A percentile compares a stretch with the other conserved stretches of the same genome.
Evolutionary conservation across 2,113 vertebrate species (phyloP).

Genomic region (Hypanus sabinus): DNA sequence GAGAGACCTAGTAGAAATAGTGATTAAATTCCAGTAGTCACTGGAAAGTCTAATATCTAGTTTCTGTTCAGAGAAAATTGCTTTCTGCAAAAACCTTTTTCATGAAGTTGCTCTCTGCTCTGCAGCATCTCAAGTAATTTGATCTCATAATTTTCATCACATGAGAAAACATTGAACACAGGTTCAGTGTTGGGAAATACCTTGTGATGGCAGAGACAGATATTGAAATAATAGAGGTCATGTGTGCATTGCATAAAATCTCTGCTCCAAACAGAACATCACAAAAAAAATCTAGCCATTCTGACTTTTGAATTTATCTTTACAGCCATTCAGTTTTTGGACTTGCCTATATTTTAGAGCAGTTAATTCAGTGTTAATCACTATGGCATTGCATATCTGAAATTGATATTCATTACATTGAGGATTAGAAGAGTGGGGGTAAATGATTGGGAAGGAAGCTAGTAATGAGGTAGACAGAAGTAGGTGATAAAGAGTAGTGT

Average conservation of each 20-base stretch:
- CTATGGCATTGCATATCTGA: not conserved
- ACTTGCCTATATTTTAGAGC: not conserved
- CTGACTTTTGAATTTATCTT: not conserved
- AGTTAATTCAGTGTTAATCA: too few relatives aligned
- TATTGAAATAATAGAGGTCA: not conserved
- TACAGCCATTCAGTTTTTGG: not conserved
- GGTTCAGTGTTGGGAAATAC: not conserved
- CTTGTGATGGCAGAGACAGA: not conserved
- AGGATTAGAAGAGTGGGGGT: not conserved
- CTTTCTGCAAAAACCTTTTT: not conserved
- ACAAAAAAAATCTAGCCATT: not conserved
- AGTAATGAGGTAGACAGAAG: not conserved
- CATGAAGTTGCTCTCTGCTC: not conserved
- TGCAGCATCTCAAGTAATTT: not conserved
- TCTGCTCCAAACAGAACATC: not conserved
- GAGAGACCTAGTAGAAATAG: not conserved
- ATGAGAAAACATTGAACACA: not conserved
- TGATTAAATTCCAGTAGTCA: not conserved
- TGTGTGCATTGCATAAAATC: not conserved
- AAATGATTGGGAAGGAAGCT: not conserved
- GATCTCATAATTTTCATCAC: not conserved
- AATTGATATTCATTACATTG: not conserved
- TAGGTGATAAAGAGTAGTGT: not conserved
- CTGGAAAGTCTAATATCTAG: not conserved
- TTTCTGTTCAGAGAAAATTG: not conserved